phyloP scores from a whole-genome alignment of 92 coral and sea anemone genomes.

The Porites cylindrica region DNA sequence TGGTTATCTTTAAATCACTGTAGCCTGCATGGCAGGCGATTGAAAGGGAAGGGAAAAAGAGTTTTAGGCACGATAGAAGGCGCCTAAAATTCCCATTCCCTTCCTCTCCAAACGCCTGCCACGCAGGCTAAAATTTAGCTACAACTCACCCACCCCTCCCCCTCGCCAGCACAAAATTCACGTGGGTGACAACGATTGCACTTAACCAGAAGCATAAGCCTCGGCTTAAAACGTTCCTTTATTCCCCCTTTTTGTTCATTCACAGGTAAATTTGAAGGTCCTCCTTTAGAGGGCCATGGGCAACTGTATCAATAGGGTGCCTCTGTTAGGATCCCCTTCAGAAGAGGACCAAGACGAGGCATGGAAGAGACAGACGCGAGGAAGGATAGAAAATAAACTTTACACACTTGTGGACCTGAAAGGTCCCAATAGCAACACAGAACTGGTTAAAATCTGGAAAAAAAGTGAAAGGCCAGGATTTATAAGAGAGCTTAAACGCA shows the following conservation, averaged over 20 bases:
- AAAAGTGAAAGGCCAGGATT: conserved; percentile 53
- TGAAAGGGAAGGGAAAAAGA: too few species aligned
- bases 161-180: too few species aligned
- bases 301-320: conserved; percentile 55
- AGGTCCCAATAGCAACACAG: conserved; percentile 58
- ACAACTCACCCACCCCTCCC: too few species aligned
- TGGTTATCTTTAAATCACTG: too few species aligned
- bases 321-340: conserved; percentile 33
- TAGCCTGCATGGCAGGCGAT: too few species aligned
- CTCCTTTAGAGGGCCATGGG: conserved; percentile 56
- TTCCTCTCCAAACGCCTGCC: too few species aligned
- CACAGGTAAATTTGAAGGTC: conserved; percentile 4
- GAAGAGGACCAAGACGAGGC: conserved; percentile 53
- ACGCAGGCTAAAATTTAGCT: too few species aligned
- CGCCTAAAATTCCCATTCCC: too few species aligned
- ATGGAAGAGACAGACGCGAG: conserved; percentile 80
- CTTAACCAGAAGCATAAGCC: too few species aligned
- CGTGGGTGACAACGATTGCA: too few species aligned
- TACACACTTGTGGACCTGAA: conserved; percentile 78
- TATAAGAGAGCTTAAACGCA: conserved; percentile 35
- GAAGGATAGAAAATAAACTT: conserved; percentile 61
- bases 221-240: too few species aligned
- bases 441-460: conserved; percentile 69
- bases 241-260: neutral
- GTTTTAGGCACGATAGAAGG: too few species aligned